These are phyloP conservation scores for Protonibea diacanthus DNA, from an alignment of 2,797 vertebrate species.

Conservation along the genomic window DNA sequence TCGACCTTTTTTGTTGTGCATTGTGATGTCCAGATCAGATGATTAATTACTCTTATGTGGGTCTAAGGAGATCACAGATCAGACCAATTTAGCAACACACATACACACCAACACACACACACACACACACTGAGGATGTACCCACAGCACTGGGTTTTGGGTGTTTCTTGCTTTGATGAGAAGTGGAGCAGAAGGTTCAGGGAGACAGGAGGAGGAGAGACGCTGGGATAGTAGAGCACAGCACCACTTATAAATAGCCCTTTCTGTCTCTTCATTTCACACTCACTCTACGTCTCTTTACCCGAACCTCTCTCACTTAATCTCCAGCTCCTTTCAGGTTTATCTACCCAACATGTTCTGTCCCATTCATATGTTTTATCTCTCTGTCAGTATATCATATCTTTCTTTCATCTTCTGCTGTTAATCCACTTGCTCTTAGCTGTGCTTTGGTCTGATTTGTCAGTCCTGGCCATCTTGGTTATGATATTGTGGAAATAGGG, in stretches of 20 bases:
- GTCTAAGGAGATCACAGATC: slow-evolving; percentile 50
- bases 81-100: slow-evolving; percentile 48
- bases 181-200: slow-evolving; percentile 82
- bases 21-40: slow-evolving; percentile 60
- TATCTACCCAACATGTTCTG: not conserved
- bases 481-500: slow-evolving; percentile 9
- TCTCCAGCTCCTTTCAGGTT: slow-evolving; percentile 35
- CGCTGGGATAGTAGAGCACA: slow-evolving; percentile 80
- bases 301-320: slow-evolving; percentile 35
- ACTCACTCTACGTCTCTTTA: slow-evolving; percentile 46
- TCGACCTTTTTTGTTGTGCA: slow-evolving; percentile 41
- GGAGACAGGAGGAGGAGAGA: slow-evolving; percentile 65
- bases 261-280: slow-evolving; percentile 53
- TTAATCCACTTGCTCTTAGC: not conserved
- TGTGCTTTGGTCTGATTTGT: not conserved
- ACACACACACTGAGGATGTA: slow-evolving; percentile 50
- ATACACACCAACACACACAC: slow-evolving; percentile 11
- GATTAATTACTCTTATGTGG: slow-evolving; percentile 62
- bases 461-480: slow-evolving; percentile 1
- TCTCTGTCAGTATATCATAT: not conserved
- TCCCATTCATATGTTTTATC: not conserved
- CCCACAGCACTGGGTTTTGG: slow-evolving; percentile 45
- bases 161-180: slow-evolving; percentile 72
- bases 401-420: not conserved
- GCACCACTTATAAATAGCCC: slow-evolving; percentile 82